These are phyloP conservation scores for Catamblyrhynchus diadema DNA, from an alignment of 2,797 vertebrate genomes.

Conservation along the genomic window DNA sequence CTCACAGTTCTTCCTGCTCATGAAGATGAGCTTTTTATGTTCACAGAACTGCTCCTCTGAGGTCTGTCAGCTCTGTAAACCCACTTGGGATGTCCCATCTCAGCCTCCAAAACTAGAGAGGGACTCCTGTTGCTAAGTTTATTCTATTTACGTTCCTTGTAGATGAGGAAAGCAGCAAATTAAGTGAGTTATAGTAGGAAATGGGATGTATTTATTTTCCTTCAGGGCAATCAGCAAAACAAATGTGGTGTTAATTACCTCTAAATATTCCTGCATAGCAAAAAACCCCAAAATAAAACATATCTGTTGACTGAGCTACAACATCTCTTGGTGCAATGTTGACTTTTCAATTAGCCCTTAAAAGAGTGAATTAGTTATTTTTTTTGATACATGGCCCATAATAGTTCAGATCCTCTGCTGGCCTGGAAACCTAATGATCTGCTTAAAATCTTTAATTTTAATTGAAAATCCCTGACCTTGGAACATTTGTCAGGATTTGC, in stretches of 20 bases:
- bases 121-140: not conserved
- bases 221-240: not conserved
- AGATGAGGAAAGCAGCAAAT: not conserved
- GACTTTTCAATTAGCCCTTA: not conserved
- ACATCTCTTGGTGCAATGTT: not conserved
- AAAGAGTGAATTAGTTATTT: not conserved
- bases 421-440: not conserved
- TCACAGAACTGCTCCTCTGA: not conserved
- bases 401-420: not conserved
- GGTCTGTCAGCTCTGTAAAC: not conserved
- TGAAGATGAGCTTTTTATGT: not conserved
- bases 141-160: not conserved
- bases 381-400: not conserved
- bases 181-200: not conserved
- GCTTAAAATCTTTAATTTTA: not conserved
- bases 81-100: not conserved
- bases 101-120: not conserved
- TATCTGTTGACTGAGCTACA: not conserved
- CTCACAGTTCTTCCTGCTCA: not conserved
- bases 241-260: not conserved
- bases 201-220: not conserved
- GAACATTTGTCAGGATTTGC: not conserved
- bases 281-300: not conserved
- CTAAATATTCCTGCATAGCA: not conserved
- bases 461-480: not conserved